Evolutionary conservation across 37 sponge, comb jelly and placozoan genomes (phyloP).

Genomic region (Tethya wilhelma): DNA sequence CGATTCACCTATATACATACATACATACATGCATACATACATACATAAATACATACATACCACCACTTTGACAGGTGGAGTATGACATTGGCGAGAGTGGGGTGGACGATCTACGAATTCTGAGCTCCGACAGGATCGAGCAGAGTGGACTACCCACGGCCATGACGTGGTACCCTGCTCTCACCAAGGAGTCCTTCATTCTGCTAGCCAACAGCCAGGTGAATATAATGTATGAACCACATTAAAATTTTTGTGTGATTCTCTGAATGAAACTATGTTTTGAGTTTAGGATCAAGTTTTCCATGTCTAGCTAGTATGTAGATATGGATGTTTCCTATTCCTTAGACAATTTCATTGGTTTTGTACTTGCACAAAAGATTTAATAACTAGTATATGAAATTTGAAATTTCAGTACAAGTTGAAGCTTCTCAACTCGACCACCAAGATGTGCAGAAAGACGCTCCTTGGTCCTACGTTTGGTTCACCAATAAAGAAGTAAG

Average conservation of each 20-base stretch:
- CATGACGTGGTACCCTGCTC: slow-evolving; percentile 89
- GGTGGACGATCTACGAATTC: slow-evolving; percentile 75
- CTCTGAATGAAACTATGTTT: too few species aligned
- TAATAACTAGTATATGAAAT: too few species aligned
- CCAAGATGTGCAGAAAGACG: slow-evolving; percentile 94
- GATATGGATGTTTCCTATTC: too few species aligned
- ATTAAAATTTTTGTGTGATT: too few species aligned
- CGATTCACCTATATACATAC: background rate
- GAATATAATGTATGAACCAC: too few species aligned
- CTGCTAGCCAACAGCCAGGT: slow-evolving; percentile 87
- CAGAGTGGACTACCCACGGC: slow-evolving; percentile 91
- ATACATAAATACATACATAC: background rate
- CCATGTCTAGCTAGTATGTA: too few species aligned
- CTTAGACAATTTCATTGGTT: too few species aligned
- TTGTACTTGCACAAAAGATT: too few species aligned
- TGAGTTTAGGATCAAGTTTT: too few species aligned
- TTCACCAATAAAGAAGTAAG: slow-evolving; percentile 76
- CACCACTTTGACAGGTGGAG: slow-evolving; percentile 90
- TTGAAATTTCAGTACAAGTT: slow-evolving; percentile 93
- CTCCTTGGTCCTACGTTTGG: slow-evolving; percentile 93
- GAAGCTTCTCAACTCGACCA: slow-evolving; percentile 92
- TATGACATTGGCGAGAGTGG: slow-evolving; percentile 87
- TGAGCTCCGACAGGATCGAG: slow-evolving; percentile 84
- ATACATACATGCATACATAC: background rate
- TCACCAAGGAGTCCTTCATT: slow-evolving; percentile 94